These are phyloP conservation scores for Agonopterix alstromeriana DNA, from an alignment of 2,888 invertebrate genomes.

Conservation along the genomic window DNA sequence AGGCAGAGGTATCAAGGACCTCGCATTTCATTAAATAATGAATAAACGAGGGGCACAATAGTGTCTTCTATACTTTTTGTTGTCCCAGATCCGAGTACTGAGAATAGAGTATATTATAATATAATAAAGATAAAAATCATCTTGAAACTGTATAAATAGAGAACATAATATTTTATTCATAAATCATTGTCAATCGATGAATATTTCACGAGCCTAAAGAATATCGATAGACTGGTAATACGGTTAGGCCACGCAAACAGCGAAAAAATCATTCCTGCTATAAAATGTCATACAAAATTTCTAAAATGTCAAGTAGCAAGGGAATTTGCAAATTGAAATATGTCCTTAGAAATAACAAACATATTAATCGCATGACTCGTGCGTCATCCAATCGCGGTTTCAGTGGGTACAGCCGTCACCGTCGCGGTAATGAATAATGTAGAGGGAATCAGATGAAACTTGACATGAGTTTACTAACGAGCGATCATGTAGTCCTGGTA, in stretches of 20 bases:
- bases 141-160: background rate
- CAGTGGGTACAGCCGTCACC: background rate
- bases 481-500: slow-evolving; percentile 3
- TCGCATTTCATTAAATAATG: slow-evolving; percentile 15
- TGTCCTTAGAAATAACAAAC: no score
- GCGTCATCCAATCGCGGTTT: no score
- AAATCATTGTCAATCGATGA: slow-evolving; percentile 8
- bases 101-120: background rate
- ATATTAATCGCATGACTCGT: no score
- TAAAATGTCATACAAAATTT: no score
- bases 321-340: no score
- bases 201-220: slow-evolving; percentile 19
- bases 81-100: background rate
- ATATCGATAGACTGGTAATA: slow-evolving; percentile 9
- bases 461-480: slow-evolving; percentile 3
- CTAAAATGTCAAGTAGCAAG: no score
- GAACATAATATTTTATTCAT: background rate
- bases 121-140: background rate
- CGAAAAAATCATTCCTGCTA: no score
- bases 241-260: no score
- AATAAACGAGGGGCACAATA: background rate
- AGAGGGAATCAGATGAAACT: slow-evolving; percentile 2
- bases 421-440: slow-evolving; percentile 5
- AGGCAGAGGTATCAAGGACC: slow-evolving; percentile 12
- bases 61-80: background rate